Evolutionary conservation across 2,113 vertebrate genomes (phyloP), one percentile per base, ranked within the genome.

Genomic region (Syngnathus scovelli): DNA sequence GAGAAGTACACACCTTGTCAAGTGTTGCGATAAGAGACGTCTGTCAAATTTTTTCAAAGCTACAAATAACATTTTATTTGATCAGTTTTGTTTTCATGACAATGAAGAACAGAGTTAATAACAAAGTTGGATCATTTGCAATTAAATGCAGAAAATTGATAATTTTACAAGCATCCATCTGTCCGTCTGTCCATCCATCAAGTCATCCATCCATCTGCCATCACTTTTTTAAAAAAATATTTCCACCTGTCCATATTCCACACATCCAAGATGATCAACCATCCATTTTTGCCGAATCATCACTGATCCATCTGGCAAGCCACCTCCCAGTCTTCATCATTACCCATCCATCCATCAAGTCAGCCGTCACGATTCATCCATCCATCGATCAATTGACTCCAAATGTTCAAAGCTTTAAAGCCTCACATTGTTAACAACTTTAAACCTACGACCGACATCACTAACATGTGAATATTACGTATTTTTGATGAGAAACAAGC

Each of bases 1-100:
- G 61, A 7, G 54, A 71, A 75, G 77, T 71, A 73, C 78, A 83
- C 77, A 73, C 23, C 77, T 49, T 76, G 66, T 76, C 54, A n/a
- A 23, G 63, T 56, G 62, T 77, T 61, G 11, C 41, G 61, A 77
- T 66, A 43, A 74, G 61, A 79, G 64, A 65, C 37, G 41, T 56
- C 73, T 15, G 66, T 76, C 69, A 54, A 41, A 60, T 70, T 61
- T 64, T 48, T 56, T 58, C 67, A 75, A 79, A 70, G 63, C 59
- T 70, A 56, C 55, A 52, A n/a, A n/a, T n/a, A n/a, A n/a, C n/a
- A 71, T 75, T 82, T 33, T 16, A 77, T 74, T 68, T 71, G 64
- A 79, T 71, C 37, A 18, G 46, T 70, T 38, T 43, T 23, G 48
- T 64, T 79, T 72, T 75, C 36, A 69, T 44, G 19, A 46, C 43